These are phyloP conservation scores for Oligia strigilis DNA, from an alignment of 2,888 invertebrate genomes.

Conservation along the genomic window DNA sequence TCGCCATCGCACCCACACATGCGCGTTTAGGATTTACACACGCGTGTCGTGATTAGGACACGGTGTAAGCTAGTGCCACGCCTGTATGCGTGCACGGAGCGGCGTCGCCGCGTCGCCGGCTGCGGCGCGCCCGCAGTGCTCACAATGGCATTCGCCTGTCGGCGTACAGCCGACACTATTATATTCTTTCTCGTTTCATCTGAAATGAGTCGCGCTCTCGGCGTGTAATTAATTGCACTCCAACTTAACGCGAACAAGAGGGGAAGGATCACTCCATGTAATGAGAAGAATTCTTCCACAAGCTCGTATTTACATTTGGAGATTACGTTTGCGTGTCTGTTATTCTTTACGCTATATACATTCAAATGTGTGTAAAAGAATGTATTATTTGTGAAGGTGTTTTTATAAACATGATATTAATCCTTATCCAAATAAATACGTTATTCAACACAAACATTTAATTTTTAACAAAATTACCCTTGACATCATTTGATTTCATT, in stretches of 20 bases:
- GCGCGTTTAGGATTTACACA: neutral
- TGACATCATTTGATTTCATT: too few relatives aligned
- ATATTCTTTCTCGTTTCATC: slow-evolving; percentile 62
- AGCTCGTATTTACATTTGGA: slow-evolving; percentile 56
- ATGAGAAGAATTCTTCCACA: slow-evolving; percentile 57
- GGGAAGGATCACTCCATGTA: slow-evolving; percentile 58
- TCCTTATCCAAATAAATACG: too few relatives aligned
- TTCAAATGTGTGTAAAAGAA: slow-evolving; percentile 10
- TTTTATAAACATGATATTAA: too few relatives aligned
- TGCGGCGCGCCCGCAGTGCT: neutral
- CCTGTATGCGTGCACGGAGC: slow-evolving; percentile 28
- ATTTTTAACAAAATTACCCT: too few relatives aligned
- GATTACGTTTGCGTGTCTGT: slow-evolving; percentile 33
- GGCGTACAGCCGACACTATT: slow-evolving; percentile 48
- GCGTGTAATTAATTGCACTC: slow-evolving; percentile 66
- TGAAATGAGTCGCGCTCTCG: slow-evolving; percentile 59
- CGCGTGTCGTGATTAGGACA: neutral
- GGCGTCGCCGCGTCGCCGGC: slow-evolving; percentile 1
- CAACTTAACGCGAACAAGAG: slow-evolving; percentile 54
- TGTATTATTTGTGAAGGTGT: too few relatives aligned
- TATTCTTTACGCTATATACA: slow-evolving; percentile 21
- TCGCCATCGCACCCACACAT: slow-evolving; percentile 13
- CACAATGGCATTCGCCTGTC: slow-evolving; percentile 39
- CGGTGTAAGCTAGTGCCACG: neutral
- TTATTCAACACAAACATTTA: too few relatives aligned